A percentile compares a stretch with the other conserved stretches of the same genome.
Conservation (phyloP, 2,888 invertebrate genomes). For the Oligia latruncula region DNA sequence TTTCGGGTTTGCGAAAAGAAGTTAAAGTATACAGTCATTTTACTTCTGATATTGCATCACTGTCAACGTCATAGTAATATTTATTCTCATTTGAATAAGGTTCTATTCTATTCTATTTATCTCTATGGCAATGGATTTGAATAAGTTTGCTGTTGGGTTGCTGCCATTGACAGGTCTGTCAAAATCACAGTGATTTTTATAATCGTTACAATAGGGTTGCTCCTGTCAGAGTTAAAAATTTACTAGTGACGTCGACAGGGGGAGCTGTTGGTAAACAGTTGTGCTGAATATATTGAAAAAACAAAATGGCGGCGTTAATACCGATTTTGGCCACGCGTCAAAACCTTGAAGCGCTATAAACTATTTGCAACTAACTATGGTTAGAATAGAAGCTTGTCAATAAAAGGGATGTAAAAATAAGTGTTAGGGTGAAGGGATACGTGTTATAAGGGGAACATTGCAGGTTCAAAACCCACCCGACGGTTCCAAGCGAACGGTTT, state of each 20-base stretch:
- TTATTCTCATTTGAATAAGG: background rate
- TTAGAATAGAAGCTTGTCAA: background rate
- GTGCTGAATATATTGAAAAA: background rate
- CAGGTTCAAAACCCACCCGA: background rate
- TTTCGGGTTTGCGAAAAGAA: background rate
- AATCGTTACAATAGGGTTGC: too few relatives aligned
- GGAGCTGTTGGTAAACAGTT: background rate
- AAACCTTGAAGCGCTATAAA: background rate
- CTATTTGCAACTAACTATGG: background rate
- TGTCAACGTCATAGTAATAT: background rate
- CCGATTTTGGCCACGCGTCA: background rate
- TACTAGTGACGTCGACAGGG: background rate
- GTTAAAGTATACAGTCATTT: background rate
- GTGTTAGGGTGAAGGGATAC: background rate
- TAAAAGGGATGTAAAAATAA: conserved; percentile 25
- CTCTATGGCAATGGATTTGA: background rate
- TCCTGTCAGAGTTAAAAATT: too few relatives aligned
- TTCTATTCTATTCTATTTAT: too few relatives aligned
- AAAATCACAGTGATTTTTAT: too few relatives aligned
- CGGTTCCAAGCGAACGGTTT: conserved; percentile 11
- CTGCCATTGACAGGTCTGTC: background rate
- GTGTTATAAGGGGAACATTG: background rate
- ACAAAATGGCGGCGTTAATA: background rate
- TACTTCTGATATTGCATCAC: background rate
- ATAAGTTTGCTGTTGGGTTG: background rate